Evolutionary conservation across 2,113 vertebrate genomes (phyloP).

Genomic region (Lepus americanus): DNA sequence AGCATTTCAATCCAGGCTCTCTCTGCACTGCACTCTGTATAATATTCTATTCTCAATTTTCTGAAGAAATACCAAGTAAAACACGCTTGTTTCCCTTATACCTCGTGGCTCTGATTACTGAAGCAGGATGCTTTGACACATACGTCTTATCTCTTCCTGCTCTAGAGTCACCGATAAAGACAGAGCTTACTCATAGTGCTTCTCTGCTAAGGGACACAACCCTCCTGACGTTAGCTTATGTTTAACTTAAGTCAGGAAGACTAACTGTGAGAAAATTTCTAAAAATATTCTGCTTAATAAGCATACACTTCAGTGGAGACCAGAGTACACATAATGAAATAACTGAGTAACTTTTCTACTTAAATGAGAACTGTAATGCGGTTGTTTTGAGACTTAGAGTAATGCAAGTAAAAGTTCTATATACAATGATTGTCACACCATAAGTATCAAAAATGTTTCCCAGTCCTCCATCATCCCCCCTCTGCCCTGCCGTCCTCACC

Average conservation of each 20-base stretch:
- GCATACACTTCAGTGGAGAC: neutral
- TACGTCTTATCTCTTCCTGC: neutral
- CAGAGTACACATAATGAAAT: neutral
- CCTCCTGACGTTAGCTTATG: neutral
- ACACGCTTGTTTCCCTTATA: neutral
- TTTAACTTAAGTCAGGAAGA: neutral
- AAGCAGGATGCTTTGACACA: neutral
- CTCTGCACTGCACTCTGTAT: neutral
- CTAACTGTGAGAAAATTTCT: neutral
- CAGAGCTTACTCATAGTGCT: neutral
- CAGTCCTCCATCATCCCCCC: neutral
- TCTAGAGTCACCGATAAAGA: too few species aligned
- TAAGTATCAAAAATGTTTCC: neutral
- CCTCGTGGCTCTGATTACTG: neutral
- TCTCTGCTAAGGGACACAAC: neutral
- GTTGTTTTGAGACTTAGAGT: neutral
- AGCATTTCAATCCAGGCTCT: neutral
- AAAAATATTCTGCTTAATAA: neutral
- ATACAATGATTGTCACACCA: neutral
- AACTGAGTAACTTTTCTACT: neutral
- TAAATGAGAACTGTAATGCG: neutral
- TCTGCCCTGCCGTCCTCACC: too few species aligned
- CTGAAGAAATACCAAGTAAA: neutral
- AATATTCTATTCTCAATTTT: neutral
- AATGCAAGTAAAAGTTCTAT: neutral